A percentile compares a stretch with the other conserved stretches of the same genome.
Evolutionary conservation across 1,140 invertebrate species (phyloP).

Genomic region (Papilio polyxenes): DNA sequence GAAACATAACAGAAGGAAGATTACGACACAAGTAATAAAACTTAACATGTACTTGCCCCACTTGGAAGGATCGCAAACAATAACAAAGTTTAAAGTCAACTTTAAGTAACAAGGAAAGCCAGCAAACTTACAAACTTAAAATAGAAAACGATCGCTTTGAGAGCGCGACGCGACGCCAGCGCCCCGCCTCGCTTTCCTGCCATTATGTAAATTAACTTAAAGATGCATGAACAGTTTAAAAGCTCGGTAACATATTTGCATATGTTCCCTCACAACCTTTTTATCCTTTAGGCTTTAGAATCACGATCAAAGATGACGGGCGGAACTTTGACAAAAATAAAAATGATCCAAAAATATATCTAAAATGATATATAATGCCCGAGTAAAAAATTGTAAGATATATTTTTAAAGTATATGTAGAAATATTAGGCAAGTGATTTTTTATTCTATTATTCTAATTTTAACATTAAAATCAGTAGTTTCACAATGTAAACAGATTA

Average conservation of each 20-base stretch:
- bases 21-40: slow-evolving; percentile 1
- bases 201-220: slow-evolving; percentile 33
- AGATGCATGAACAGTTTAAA: slow-evolving; percentile 28
- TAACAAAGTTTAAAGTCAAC: slow-evolving; percentile 32
- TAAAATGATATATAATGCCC: no score
- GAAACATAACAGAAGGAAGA: neutral
- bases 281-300: neutral
- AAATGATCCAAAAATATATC: no score
- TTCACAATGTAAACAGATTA: neutral
- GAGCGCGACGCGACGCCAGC: slow-evolving; percentile 16
- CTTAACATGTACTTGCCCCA: neutral
- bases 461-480: neutral
- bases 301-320: neutral
- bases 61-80: slow-evolving; percentile 27
- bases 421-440: no score
- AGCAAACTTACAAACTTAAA: slow-evolving; percentile 31
- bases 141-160: slow-evolving; percentile 37
- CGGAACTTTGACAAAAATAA: no score
- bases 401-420: no score
- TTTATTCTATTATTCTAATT: neutral
- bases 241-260: slow-evolving; percentile 19
- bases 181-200: neutral
- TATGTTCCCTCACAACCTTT: slow-evolving; percentile 4
- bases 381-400: no score
- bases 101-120: slow-evolving; percentile 33